Evolutionary conservation across 2,888 invertebrate species (phyloP).

Genomic region (Hemithea aestivaria): DNA sequence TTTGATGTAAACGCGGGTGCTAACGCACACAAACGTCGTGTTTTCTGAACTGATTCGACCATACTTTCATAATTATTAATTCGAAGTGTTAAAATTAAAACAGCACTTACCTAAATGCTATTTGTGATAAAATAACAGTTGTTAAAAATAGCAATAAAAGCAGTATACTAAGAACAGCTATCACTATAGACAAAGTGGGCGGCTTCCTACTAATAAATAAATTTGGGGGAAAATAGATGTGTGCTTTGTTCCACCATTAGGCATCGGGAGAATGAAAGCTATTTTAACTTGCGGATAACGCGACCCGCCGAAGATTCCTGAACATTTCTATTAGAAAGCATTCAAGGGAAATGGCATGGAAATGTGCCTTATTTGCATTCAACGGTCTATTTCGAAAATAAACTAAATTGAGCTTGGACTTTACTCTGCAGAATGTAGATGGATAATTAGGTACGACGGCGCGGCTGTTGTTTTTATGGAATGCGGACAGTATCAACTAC

Average conservation of each 20-base stretch:
- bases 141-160: not conserved
- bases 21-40: too few relatives aligned
- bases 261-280: constrained; percentile 23
- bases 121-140: not conserved
- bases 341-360: constrained; percentile 4
- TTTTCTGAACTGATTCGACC: too few relatives aligned
- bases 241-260: constrained; percentile 31
- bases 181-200: constrained; percentile 18
- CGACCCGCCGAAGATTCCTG: constrained; percentile 13
- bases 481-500: too few relatives aligned
- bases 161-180: not conserved
- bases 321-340: constrained; percentile 27
- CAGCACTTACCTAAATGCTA: not conserved
- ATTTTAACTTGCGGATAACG: constrained; percentile 38
- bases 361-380: constrained; percentile 4
- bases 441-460: too few relatives aligned
- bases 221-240: constrained; percentile 26
- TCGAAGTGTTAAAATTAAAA: not conserved
- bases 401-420: not conserved
- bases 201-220: constrained; percentile 25
- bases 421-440: not conserved
- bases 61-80: too few relatives aligned
- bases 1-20: too few relatives aligned
- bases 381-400: too few relatives aligned
- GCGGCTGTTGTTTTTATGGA: too few relatives aligned